Evolutionary conservation across 2,113 vertebrate species (phyloP), one percentile per base, ranked within the genome.

Genomic region (Pantherophis guttatus): DNA sequence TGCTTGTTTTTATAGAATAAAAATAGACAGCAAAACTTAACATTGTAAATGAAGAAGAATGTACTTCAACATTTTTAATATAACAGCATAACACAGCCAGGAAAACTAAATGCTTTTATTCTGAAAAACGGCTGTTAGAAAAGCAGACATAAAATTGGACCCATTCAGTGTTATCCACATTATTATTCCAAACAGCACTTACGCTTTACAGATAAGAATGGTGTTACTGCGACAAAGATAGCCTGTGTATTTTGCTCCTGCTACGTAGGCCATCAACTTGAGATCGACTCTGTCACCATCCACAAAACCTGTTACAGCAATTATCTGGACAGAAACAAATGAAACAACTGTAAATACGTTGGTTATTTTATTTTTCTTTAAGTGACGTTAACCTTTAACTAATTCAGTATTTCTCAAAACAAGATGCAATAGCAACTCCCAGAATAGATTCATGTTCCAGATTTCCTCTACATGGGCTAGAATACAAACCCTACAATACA

Each of bases 171-270:
- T 58, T 58, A 87, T 3, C 26, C 88, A 86, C 53, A 86, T 85
- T 81, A 29, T 13, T 50, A 91, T 65, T 85, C 2, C 24, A 88
- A 44, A 8, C 70, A 92, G 0, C 15, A 94, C 98, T 98, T 97
- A 99, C 99, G 99, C 99, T 98, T 99, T 99, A 91, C 99, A 99
- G 97, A 99, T 98, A 98, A 99, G 99, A 53, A 99, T 98, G 0
- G 99, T 99, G 96, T 99, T 99, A 95, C 99, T 99, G 90, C 99
- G 99, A 92, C 99, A 99, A 59, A 99, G 97, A 91, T 99, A 99
- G 52, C 99, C 99, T 0, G 99, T 99, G 95, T 99, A 99, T 39
- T 99, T 98, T 95, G 99, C 98, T 6, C 99, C 99, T 8, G 99
- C 98, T 94, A 99, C 96, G 95, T 99, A 99, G 0, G 98, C 98